Evolutionary conservation across 2,113 vertebrate genomes (phyloP).

Genomic region (Geothlypis trichas): DNA sequence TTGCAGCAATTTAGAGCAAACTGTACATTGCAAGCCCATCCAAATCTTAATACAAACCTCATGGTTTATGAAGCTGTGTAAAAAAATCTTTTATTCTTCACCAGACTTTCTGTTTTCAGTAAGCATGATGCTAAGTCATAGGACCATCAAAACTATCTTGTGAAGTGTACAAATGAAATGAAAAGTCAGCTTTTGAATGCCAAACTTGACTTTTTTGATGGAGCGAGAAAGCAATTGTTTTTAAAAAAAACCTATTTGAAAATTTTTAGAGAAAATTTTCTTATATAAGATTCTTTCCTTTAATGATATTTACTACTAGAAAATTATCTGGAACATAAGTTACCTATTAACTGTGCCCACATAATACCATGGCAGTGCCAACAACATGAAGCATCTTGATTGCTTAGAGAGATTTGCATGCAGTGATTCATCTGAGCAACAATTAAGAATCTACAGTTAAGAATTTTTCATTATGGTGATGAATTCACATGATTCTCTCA

Average conservation of each 20-base stretch:
- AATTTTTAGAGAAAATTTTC: neutral
- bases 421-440: neutral
- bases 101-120: constrained; percentile 7
- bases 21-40: constrained; percentile 40
- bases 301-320: neutral
- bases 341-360: neutral
- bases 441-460: constrained; percentile 49
- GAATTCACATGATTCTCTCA: neutral
- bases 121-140: neutral
- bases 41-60: constrained; percentile 57
- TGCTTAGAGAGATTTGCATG: neutral
- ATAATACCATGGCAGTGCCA: neutral
- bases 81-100: constrained; percentile 2
- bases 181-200: neutral
- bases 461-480: constrained; percentile 11
- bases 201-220: neutral
- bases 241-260: neutral
- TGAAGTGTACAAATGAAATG: neutral
- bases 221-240: neutral
- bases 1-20: constrained; percentile 57
- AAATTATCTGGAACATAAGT: neutral
- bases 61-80: constrained; percentile 23
- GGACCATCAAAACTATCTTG: neutral
- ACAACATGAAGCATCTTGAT: constrained; percentile 19
- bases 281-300: neutral